A percentile compares a stretch with the other conserved stretches of the same genome.
Conservation (phyloP, 1,140 invertebrate species). For the Delia radicum region DNA sequence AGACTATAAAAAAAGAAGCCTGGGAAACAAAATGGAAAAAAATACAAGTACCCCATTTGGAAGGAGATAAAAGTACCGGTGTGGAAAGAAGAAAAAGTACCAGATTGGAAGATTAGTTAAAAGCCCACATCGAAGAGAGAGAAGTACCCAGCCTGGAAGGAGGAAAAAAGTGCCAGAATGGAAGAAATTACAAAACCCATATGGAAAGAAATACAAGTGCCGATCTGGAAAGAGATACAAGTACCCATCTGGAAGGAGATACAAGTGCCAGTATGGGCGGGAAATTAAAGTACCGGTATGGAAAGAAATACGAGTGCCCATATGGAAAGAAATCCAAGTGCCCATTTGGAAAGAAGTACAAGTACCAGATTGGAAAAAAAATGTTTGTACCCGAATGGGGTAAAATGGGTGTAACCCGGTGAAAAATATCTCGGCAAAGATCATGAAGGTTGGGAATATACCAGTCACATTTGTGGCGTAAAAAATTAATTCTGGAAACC, state of each 20-base stretch:
- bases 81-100: constrained; percentile 61
- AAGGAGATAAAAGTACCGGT: constrained; percentile 67
- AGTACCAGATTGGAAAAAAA: constrained; percentile 61
- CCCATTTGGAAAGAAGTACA: constrained; percentile 63
- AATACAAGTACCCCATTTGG: constrained; percentile 65
- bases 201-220: constrained; percentile 67
- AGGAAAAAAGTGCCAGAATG: constrained; percentile 61
- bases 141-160: constrained; percentile 59
- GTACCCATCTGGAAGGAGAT: constrained; percentile 45
- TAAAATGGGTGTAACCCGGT: constrained; percentile 70
- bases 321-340: constrained; percentile 57
- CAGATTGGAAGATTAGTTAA: constrained; percentile 65
- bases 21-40: constrained; percentile 64
- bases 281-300: constrained; percentile 61
- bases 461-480: constrained; percentile 72
- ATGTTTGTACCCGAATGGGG: constrained; percentile 53
- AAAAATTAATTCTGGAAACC: constrained; percentile 77
- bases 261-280: constrained; percentile 61
- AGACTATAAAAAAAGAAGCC: constrained; percentile 71
- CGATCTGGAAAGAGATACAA: constrained; percentile 58
- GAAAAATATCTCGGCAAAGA: constrained; percentile 74
- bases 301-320: constrained; percentile 65
- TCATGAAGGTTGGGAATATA: constrained; percentile 73
- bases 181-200: constrained; percentile 66
- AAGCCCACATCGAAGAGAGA: constrained; percentile 60